Evolutionary conservation across 2,797 vertebrate species (phyloP), one percentile per base, ranked within the genome.

Genomic region (Eulemur coronatus): DNA sequence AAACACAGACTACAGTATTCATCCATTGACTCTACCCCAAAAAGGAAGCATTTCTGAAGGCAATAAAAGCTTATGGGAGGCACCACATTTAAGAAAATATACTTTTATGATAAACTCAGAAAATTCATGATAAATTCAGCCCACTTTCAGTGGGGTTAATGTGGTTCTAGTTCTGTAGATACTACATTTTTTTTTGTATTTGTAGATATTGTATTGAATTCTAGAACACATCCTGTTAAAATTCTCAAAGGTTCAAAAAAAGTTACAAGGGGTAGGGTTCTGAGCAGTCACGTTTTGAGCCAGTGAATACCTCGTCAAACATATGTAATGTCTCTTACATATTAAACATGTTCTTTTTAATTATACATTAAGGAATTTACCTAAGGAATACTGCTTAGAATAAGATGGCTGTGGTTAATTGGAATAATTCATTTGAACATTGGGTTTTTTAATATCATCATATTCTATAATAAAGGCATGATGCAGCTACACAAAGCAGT

Each of bases 331-430:
- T 69, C 30, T 12, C 33, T 50, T 90, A 70, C 7, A 17, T n/a
- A 13, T 20, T n/a, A 50, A 76, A 50, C 41, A 41, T 61, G 20
- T 70, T 70, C n/a, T 65, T 76, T 88, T 55, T 7, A 80, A 69
- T 38, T 18, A 7, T 72, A 14, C 57, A 9, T 67, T 89, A 43
- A 48, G 89, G 14, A 52, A 52, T 48, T 78, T 67, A 35, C 24
- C 14, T 50, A 35, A 69, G 48, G 65, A 41, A 81, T 59, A 35
- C 28, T 73, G 20, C 17, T 79, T 73, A 67, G 17, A 89, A 35
- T 89, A 94, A 92, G 30, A 84, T 92, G 50, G 50, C 30, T 89
- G 24, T 46, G 89, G 35, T 89, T 89, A 82, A 69, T 79, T 13
- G 69, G 57, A 87, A 55, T 69, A 87, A 94, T 15, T 81, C 13